A percentile compares a stretch with the other conserved stretches of the same genome.
These are phyloP conservation scores for Tetanocera ferruginea DNA, from an alignment of 2,888 invertebrate genomes.

Conservation along the genomic window DNA sequence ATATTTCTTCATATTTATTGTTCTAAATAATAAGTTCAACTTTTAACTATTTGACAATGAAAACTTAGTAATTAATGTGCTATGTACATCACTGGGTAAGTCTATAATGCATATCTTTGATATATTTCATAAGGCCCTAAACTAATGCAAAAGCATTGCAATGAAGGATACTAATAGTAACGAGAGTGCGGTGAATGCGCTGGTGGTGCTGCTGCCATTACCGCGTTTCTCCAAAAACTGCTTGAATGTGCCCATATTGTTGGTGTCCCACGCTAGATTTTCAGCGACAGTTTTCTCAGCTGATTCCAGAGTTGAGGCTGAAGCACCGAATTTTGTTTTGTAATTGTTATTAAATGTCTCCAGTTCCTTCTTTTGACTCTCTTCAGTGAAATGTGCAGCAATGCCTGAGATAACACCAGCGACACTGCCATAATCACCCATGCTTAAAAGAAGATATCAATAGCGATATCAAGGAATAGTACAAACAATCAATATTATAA, in stretches of 20 bases:
- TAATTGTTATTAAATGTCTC: slow-evolving; percentile 56
- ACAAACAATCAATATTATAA: slow-evolving; percentile 15
- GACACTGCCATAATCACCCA: slow-evolving; percentile 61
- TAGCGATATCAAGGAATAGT: not conserved
- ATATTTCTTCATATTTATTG: too few relatives aligned
- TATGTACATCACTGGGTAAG: too few relatives aligned
- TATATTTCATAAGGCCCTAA: not conserved
- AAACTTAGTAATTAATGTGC: too few relatives aligned
- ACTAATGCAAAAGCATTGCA: slow-evolving; percentile 49
- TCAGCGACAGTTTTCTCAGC: slow-evolving; percentile 59
- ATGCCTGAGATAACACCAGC: slow-evolving; percentile 64
- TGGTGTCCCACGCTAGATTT: slow-evolving; percentile 64
- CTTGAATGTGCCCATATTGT: slow-evolving; percentile 55
- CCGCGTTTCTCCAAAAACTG: slow-evolving; percentile 52
- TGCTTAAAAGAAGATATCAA: slow-evolving; percentile 50
- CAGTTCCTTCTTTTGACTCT: slow-evolving; percentile 56
- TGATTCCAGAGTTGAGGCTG: slow-evolving; percentile 52
- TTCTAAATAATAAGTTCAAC: too few relatives aligned
- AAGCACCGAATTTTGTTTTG: slow-evolving; percentile 57
- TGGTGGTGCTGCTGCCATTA: slow-evolving; percentile 47
- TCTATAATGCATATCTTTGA: too few relatives aligned
- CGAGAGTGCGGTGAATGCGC: slow-evolving; percentile 51
- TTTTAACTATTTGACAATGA: too few relatives aligned
- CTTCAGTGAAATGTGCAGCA: slow-evolving; percentile 63
- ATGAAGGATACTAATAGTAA: slow-evolving; percentile 52